Percentiles rank a stretch among this genome's conserved stretches.
phyloP scores from a whole-genome alignment of 92 coral and sea anemone species.

The Pocillopora grandis region DNA sequence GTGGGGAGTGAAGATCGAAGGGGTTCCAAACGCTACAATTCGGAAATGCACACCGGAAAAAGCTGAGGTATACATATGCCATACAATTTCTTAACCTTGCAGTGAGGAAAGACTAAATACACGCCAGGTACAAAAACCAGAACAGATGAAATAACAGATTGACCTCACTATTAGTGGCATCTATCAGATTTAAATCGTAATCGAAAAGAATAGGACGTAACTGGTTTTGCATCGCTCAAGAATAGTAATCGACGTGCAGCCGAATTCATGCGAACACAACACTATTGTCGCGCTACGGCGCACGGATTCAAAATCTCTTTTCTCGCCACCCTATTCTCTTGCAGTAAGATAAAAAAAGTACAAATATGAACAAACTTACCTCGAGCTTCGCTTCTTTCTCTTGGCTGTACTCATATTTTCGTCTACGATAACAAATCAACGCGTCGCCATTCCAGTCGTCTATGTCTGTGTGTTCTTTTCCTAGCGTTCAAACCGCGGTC shows the following conservation, averaged over 20 bases:
- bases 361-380: conserved; percentile 57
- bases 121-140: background rate
- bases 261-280: background rate
- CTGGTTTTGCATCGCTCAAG: conserved; percentile 41
- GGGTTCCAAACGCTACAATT: conserved; percentile 12
- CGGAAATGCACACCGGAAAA: conserved; percentile 59
- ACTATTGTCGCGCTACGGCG: background rate
- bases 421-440: conserved; percentile 21
- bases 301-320: conserved; percentile 23
- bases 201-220: conserved; percentile 31
- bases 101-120: conserved; percentile 22
- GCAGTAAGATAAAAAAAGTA: background rate
- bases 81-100: background rate
- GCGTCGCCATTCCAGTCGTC: conserved; percentile 18
- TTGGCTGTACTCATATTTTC: conserved; percentile 82
- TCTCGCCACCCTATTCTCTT: conserved; percentile 9
- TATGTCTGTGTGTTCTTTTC: conserved; percentile 12
- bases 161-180: conserved; percentile 8
- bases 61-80: conserved; percentile 10
- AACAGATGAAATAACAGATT: conserved; percentile 27
- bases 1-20: conserved; percentile 24
- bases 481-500: background rate
- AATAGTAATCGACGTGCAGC: conserved; percentile 25
- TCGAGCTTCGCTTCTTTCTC: conserved; percentile 89
- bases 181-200: conserved; percentile 16